A percentile compares a stretch with the other conserved stretches of the same genome.
Conservation (phyloP, 2,797 vertebrate species). For the Rhinoraja longicauda region DNA sequence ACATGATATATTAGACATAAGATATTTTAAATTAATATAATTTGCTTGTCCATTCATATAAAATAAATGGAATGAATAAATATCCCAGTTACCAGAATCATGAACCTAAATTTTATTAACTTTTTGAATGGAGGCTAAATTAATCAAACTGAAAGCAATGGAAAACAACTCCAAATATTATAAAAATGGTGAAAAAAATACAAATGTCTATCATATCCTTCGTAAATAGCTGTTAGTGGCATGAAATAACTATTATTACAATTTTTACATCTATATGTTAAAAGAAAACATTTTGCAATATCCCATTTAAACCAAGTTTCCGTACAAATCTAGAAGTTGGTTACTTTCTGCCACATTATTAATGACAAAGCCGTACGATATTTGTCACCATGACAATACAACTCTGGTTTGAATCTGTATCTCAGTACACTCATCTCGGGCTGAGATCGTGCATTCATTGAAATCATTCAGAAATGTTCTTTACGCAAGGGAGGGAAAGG, state of each 20-base stretch:
- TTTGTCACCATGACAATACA: slow-evolving; percentile 24
- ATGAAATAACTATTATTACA: not conserved
- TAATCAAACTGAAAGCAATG: slow-evolving; percentile 11
- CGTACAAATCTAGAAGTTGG: not conserved
- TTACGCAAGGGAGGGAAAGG: not conserved
- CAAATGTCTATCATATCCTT: not conserved
- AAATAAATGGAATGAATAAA: not conserved
- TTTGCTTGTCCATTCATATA: slow-evolving; percentile 32
- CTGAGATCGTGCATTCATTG: not conserved
- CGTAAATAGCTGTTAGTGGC: not conserved
- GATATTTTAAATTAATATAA: slow-evolving; percentile 43
- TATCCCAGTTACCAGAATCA: not conserved
- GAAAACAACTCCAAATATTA: not conserved
- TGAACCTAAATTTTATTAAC: not conserved
- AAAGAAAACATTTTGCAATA: not conserved
- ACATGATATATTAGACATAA: slow-evolving; percentile 61
- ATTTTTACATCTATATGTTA: not conserved
- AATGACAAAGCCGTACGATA: not conserved
- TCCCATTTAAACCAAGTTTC: not conserved
- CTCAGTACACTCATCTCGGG: too few species aligned
- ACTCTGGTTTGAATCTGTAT: not conserved
- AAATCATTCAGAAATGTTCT: not conserved
- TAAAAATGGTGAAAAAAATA: not conserved
- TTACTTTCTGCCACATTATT: not conserved
- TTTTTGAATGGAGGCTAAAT: not conserved